Evolutionary conservation across 2,113 vertebrate species (phyloP).

Genomic region (Phyllopteryx taeniolatus): DNA sequence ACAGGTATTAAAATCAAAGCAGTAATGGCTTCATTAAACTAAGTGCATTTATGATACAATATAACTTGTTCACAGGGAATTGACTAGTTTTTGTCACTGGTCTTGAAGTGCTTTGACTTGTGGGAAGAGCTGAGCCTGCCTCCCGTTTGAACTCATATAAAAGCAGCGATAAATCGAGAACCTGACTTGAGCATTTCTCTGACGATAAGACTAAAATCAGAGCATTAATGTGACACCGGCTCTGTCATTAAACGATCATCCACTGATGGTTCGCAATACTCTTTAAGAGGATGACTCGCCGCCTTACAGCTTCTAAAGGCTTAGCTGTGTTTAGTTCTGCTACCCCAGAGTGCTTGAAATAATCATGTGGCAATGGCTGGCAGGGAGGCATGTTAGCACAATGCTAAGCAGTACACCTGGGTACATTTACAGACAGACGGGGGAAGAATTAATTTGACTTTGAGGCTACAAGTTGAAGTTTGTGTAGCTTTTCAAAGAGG

Average conservation of each 20-base stretch:
- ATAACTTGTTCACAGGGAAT: too few species aligned
- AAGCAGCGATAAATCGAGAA: slow-evolving; percentile 2
- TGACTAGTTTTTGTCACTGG: too few species aligned
- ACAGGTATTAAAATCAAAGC: too few species aligned
- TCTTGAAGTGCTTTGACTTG: too few species aligned
- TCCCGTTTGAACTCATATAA: too few species aligned
- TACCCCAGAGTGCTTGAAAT: slow-evolving; percentile 37
- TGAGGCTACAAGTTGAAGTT: background rate
- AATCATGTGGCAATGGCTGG: slow-evolving; percentile 18
- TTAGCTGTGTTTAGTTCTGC: slow-evolving; percentile 29
- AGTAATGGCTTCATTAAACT: too few species aligned
- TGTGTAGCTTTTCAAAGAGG: background rate
- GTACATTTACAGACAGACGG: background rate
- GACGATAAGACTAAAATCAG: background rate
- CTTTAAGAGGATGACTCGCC: slow-evolving; percentile 29
- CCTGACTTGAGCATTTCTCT: slow-evolving; percentile 9
- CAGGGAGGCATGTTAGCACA: slow-evolving; percentile 8
- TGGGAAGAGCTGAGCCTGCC: too few species aligned
- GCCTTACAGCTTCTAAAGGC: slow-evolving; percentile 28
- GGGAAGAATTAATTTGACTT: background rate
- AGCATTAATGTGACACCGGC: slow-evolving; percentile 10
- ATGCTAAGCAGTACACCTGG: slow-evolving; percentile 10
- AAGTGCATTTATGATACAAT: too few species aligned
- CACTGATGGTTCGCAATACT: slow-evolving; percentile 32
- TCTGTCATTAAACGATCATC: slow-evolving; percentile 34